Base-by-base conservation (phyloP, 2,113 vertebrate species). In the Anguilla japonica region DNA sequence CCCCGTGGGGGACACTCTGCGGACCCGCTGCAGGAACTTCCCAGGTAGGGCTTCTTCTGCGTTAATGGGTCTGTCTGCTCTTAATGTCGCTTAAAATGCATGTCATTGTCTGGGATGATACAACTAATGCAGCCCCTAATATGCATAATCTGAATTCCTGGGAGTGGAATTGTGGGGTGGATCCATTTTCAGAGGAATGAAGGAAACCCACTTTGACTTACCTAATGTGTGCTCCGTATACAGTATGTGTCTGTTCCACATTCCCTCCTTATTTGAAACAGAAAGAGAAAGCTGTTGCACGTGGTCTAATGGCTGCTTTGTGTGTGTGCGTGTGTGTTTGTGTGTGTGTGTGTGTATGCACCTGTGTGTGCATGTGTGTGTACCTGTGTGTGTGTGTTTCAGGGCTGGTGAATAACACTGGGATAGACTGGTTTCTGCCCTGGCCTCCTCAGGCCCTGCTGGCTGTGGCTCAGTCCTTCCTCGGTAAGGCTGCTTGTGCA, bases 351-450 rank as follows among this genome's bases (percentile, higher is more conserved):
- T 46, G 43, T 9, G 9, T 46, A 1, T 46, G 5, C 2, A 46
- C 43, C 5, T 46, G 43, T 46, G 43, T 46, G 43, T 46, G 9
- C 11, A 5, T 53, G 29, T 89, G 53, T 86, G 78, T 87, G 5
- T 88, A 34, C 84, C 46, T 83, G 56, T 82, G 79, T 90, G 56
- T 82, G 79, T 90, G 83, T 84, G 39, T 90, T 88, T 87, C 89
- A 99, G 98, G 98, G 87, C 94, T 99, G 82, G 97, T 99, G 87
- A 99, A 99, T 89, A 99, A 98, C 90, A 99, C 98, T 41, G 97
- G 97, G 1, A 99, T 99, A 6, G 98, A 99, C 90, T 99, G 98
- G 98, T 98, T 98, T 93, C 94, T 97, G 90, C 97, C 98, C 0
- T 99, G 98, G 98, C 98, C 98, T 0, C 71, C 94, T 0, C 97